Percentiles rank a stretch among this genome's conserved stretches.
Evolutionary conservation across 1,140 invertebrate species (phyloP).

Genomic region (Drosophila orosa): DNA sequence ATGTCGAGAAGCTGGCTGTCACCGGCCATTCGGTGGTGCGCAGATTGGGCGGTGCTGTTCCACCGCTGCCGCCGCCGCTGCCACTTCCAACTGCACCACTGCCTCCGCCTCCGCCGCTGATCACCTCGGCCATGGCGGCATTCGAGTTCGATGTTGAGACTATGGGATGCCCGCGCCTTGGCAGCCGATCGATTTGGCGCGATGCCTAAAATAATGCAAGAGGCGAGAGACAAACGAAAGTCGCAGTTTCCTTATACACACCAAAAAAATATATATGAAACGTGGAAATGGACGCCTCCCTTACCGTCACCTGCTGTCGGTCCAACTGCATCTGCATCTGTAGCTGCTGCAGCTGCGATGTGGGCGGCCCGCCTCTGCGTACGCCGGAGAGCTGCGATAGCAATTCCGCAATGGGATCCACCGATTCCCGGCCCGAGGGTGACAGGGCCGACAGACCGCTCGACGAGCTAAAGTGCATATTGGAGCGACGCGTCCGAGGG

Average conservation of each 20-base stretch:
- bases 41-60: conserved; percentile 64
- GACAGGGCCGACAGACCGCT: conserved; percentile 92
- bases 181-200: conserved; percentile 93
- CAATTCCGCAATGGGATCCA: conserved; percentile 97
- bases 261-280: conserved; percentile 29
- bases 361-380: conserved; percentile 89
- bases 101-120: conserved; percentile 62
- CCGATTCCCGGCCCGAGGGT: conserved; percentile 93
- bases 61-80: conserved; percentile 61
- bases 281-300: conserved; percentile 43
- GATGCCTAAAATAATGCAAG: conserved; percentile 86
- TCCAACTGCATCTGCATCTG: conserved; percentile 96
- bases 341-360: conserved; percentile 93
- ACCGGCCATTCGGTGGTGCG: conserved; percentile 81
- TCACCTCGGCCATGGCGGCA: conserved; percentile 83
- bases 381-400: conserved; percentile 96
- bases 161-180: conserved; percentile 87
- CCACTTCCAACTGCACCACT: conserved; percentile 64
- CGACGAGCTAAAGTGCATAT: conserved; percentile 95
- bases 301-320: conserved; percentile 92
- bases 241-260: conserved; percentile 58
- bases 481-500: conserved; percentile 90
- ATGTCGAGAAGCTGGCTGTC: conserved; percentile 70
- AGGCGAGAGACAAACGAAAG: conserved; percentile 40
- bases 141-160: conserved; percentile 84